Base-by-base conservation (phyloP, 2,797 vertebrate genomes). In the Orientallactaga sibirica region DNA sequence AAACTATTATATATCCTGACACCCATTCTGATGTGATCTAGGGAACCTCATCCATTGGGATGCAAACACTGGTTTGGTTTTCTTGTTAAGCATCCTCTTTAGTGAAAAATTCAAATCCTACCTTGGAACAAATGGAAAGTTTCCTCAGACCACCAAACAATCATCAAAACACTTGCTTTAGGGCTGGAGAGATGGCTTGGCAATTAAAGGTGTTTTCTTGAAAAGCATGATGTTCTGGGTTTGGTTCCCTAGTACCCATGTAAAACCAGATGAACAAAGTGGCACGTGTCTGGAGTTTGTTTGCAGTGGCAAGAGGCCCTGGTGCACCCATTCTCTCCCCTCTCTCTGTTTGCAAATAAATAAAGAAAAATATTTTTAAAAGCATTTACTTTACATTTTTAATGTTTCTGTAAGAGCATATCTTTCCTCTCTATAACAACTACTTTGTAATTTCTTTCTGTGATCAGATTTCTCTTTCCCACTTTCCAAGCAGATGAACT, bases 41-140 rank as follows among this genome's bases (percentile, higher is more conserved):
- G 61, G 29, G 73, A 84, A 80, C 9, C 33, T 27, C 66, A 41
- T 64, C 52, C 22, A n/a, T 2, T 48, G 55, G 22, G 29, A 88
- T 37, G 24, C 55, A 80, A 84, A 85, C 3, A 58, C 22, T 27
- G 2, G 2, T 81, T 64, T 41, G 62, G 22, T 58, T 62, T 62
- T 62, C 15, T 75, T 77, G 55, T 52, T 62, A 87, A 74, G 58
- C 48, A 70, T 14, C 18, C 37, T 85, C 14, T 64, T 81, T 73
- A 58, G 16, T 89, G 37, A 88, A 83, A 79, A 83, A 87, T n/a
- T 73, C 1, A 87, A 71, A 74, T 79, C 16, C 24, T 71, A 58
- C 16, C n/a, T 82, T 92, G n/a, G 88, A 66, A 84, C 25, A 92
- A 43, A 86, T 58, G 5, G 41, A 19, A 55, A 88, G 76, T 48